phyloP scores from a whole-genome alignment of 2,113 vertebrate species.

The Petaurus breviceps region DNA sequence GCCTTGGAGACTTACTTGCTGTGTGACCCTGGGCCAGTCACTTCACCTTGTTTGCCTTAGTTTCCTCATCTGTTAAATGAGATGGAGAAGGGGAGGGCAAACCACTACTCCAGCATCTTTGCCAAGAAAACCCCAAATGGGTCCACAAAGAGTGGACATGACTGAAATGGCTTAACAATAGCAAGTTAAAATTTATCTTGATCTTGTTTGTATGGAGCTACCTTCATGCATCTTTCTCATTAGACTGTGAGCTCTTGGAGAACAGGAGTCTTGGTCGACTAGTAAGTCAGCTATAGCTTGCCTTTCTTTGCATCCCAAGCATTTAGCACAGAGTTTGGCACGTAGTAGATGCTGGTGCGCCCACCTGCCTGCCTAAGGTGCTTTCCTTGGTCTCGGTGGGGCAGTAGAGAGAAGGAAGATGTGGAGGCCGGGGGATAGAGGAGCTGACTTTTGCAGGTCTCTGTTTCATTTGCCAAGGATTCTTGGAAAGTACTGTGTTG shows the following conservation, averaged over 20 bases:
- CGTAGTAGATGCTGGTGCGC: neutral
- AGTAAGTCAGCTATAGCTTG: too few relatives aligned
- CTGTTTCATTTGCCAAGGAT: constrained; percentile 57
- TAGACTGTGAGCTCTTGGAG: neutral
- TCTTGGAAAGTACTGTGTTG: constrained; percentile 78
- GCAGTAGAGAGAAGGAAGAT: neutral
- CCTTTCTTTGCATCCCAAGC: neutral
- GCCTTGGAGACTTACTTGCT: too few relatives aligned
- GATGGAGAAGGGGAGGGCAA: neutral
- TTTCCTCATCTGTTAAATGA: neutral
- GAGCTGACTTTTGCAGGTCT: constrained; percentile 50
- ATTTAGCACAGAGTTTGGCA: neutral
- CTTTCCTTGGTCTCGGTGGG: constrained; percentile 5
- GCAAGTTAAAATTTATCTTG: neutral
- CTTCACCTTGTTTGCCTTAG: too few relatives aligned
- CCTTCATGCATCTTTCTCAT: neutral
- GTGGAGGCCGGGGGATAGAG: constrained; percentile 40
- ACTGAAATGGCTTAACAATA: neutral
- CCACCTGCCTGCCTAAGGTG: neutral
- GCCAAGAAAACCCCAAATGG: neutral
- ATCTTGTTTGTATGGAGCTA: neutral
- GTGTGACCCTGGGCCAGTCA: too few relatives aligned
- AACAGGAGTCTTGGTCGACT: neutral
- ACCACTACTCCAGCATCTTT: neutral
- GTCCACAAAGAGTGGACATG: neutral